phyloP scores from a whole-genome alignment of 92 coral and sea anemone genomes.

The Hydrozoanthus gracilis region DNA sequence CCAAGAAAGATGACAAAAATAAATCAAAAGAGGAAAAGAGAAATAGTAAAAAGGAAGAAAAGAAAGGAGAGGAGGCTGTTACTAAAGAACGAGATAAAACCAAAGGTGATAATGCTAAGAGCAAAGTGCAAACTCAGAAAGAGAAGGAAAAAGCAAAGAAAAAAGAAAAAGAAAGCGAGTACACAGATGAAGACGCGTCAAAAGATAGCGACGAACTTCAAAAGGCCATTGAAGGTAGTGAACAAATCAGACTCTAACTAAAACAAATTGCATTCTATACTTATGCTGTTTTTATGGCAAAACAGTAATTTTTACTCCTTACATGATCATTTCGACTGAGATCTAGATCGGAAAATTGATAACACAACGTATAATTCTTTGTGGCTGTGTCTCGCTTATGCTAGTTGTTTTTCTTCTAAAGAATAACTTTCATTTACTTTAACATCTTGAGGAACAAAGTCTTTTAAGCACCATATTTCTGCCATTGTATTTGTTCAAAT shows the following conservation, averaged over 20 bases:
- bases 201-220: constrained; percentile 4
- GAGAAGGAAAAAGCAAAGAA: background rate
- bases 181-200: constrained; percentile 3
- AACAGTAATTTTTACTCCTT: too few relatives aligned
- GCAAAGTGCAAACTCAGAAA: background rate
- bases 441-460: too few relatives aligned
- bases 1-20: constrained; percentile 34
- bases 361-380: too few relatives aligned
- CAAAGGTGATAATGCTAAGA: background rate
- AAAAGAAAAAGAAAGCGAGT: background rate
- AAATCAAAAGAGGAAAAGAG: constrained; percentile 25
- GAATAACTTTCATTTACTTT: too few relatives aligned
- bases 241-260: background rate
- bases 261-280: too few relatives aligned
- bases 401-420: too few relatives aligned
- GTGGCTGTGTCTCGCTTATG: too few relatives aligned
- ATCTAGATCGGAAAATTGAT: too few relatives aligned
- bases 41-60: constrained; percentile 1
- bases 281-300: too few relatives aligned
- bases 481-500: too few relatives aligned
- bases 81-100: constrained; percentile 50
- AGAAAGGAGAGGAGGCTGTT: constrained; percentile 8
- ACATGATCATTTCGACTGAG: too few relatives aligned
- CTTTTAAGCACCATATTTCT: too few relatives aligned
- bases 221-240: constrained; percentile 20